Evolutionary conservation across 2,888 invertebrate genomes (phyloP), one percentile per base, ranked within the genome.

Genomic region (Eugnorisma glareosa): DNA sequence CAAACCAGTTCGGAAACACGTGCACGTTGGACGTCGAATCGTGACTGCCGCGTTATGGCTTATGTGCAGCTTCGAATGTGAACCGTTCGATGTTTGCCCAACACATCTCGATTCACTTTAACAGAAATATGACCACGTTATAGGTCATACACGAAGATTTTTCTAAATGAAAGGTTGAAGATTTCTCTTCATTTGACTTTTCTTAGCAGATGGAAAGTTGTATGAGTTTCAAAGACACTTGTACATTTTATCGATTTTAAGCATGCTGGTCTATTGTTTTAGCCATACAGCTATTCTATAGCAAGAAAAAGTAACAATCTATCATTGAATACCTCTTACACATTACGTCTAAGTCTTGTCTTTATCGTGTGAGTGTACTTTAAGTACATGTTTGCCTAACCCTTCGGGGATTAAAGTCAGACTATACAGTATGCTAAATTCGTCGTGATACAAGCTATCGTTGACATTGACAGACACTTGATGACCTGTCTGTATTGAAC

Each of bases 31-130:
- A 72, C 73, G 89, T 88, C 81, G 86, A 89, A 88, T 94, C 94
- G 95, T 95, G 95, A 93, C 94, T 93, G 81, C 89, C 88, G 90
- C 88, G 88, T 94, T 93, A 92, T 92, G 88, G 85, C 86, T 87
- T 88, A 79, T 79, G 66, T 83, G 84, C 79, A 74, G 63, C 74
- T 74, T 57, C 77, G 54, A 70, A 73, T 79, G 85, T 79, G 77
- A 79, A 87, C 76, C 67, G 70, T 77, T 67, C 54, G 43, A 67
- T 87, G 77, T 83, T 73, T 84, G 80, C 70, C 48, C 57, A 80
- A 80, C 69, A 80, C 51, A 73, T 87, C 73, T 79, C 69, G 66
- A 77, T 83, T 85, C 69, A 73, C 73, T 82, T 79, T 75, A 69
- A 75, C 77, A 80, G 74, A 28, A 68, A 67, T 79, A 69, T 48